These are phyloP conservation scores for Acrocyrtus sp. DNA, from an alignment of 2,888 invertebrate species.

Conservation along the genomic window DNA sequence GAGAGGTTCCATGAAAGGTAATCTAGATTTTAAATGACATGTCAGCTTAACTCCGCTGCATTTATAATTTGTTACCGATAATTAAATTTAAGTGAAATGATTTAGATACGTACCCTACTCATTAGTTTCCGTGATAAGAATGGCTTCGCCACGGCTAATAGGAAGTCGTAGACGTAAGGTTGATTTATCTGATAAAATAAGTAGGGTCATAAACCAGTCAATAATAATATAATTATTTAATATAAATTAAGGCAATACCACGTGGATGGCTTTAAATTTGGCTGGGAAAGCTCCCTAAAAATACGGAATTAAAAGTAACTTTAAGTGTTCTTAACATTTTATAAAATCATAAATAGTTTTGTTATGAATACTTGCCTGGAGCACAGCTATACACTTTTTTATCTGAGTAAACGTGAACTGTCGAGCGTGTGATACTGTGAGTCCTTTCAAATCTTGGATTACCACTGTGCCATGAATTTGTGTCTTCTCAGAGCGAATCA, in stretches of 20 bases:
- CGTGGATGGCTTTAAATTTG: slow-evolving; percentile 49
- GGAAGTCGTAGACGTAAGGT: slow-evolving; percentile 40
- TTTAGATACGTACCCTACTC: slow-evolving; percentile 20
- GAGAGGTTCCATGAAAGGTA: slow-evolving; percentile 31
- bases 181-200: too few species aligned
- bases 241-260: too few species aligned
- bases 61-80: too few species aligned
- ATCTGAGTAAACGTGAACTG: slow-evolving; percentile 45
- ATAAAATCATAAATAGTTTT: background rate
- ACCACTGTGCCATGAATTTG: slow-evolving; percentile 51
- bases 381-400: slow-evolving; percentile 45
- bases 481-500: slow-evolving; percentile 45
- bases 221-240: too few species aligned
- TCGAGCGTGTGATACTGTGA: slow-evolving; percentile 36
- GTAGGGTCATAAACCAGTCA: too few species aligned
- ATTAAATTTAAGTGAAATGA: background rate
- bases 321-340: background rate
- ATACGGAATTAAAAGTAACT: slow-evolving; percentile 1
- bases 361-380: slow-evolving; percentile 22
- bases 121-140: slow-evolving; percentile 43
- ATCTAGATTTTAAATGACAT: slow-evolving; percentile 22
- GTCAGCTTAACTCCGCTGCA: too few species aligned
- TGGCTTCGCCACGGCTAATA: slow-evolving; percentile 40
- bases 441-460: slow-evolving; percentile 42
- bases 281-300: slow-evolving; percentile 45